Percentiles rank a stretch among this genome's conserved stretches.
Conservation (phyloP, 2,888 invertebrate genomes). For the Leptogaster cylindrica region DNA sequence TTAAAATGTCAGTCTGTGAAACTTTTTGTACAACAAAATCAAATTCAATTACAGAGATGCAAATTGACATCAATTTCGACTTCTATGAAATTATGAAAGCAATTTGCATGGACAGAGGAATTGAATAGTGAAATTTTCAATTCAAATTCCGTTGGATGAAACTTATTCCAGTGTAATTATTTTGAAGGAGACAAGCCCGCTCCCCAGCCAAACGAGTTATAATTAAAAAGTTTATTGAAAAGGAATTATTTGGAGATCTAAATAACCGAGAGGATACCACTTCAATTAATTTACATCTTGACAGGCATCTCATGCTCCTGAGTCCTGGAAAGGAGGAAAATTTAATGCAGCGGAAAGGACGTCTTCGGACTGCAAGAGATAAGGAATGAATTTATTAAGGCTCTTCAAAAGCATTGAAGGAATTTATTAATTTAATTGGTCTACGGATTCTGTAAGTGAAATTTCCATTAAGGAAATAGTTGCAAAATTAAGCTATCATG, state of each 20-base stretch:
- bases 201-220: too few relatives aligned
- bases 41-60: too few relatives aligned
- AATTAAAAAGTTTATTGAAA: constrained; percentile 18
- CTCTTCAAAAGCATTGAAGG: neutral
- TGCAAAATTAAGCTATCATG: constrained; percentile 2
- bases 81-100: too few relatives aligned
- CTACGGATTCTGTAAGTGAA: neutral
- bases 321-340: neutral
- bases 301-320: neutral
- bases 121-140: too few relatives aligned
- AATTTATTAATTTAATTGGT: constrained; percentile 39
- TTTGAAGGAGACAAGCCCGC: too few relatives aligned
- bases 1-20: too few relatives aligned
- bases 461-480: constrained; percentile 32
- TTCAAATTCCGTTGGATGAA: too few relatives aligned
- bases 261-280: neutral
- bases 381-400: neutral
- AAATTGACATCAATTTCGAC: too few relatives aligned
- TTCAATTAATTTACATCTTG: constrained; percentile 26
- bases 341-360: neutral
- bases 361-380: neutral
- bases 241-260: constrained; percentile 14
- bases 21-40: too few relatives aligned
- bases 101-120: too few relatives aligned
- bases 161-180: too few relatives aligned